A percentile compares a stretch with the other conserved stretches of the same genome.
phyloP scores from a whole-genome alignment of 2,888 invertebrate species.

The Lepidochitona cinerea region DNA sequence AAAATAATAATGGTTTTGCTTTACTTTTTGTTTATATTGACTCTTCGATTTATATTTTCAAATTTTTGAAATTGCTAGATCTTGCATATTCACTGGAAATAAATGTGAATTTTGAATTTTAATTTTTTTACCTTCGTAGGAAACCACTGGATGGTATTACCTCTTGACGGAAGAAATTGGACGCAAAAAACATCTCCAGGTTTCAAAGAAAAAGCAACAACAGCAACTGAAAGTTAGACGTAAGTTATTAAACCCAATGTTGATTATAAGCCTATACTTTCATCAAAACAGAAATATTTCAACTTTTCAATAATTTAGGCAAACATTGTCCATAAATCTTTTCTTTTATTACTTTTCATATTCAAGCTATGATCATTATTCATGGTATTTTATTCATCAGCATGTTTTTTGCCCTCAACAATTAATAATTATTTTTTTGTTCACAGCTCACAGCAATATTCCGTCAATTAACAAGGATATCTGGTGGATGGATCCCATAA shows the following conservation, averaged over 20 bases:
- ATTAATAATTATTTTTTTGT: too few species aligned
- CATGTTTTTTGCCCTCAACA: too few species aligned
- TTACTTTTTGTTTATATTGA: too few species aligned
- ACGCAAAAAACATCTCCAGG: slow-evolving; percentile 73
- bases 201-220: slow-evolving; percentile 32
- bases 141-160: slow-evolving; percentile 80
- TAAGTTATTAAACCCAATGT: too few species aligned
- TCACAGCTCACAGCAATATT: slow-evolving; percentile 46
- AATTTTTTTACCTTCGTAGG: slow-evolving; percentile 63
- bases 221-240: slow-evolving; percentile 12
- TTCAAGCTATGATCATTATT: neutral
- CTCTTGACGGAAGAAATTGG: slow-evolving; percentile 80
- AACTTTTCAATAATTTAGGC: neutral
- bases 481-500: slow-evolving; percentile 55
- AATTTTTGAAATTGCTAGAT: too few species aligned
- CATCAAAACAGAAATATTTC: too few species aligned
- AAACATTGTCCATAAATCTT: neutral
- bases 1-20: too few species aligned
- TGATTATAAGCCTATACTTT: too few species aligned
- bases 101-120: too few species aligned
- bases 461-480: slow-evolving; percentile 61
- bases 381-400: neutral
- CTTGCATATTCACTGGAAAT: too few species aligned
- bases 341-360: neutral
- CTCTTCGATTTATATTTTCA: too few species aligned